A percentile compares a stretch with the other conserved stretches of the same genome.
Conservation (phyloP, 2,113 vertebrate genomes). For the Tinamus guttatus region DNA sequence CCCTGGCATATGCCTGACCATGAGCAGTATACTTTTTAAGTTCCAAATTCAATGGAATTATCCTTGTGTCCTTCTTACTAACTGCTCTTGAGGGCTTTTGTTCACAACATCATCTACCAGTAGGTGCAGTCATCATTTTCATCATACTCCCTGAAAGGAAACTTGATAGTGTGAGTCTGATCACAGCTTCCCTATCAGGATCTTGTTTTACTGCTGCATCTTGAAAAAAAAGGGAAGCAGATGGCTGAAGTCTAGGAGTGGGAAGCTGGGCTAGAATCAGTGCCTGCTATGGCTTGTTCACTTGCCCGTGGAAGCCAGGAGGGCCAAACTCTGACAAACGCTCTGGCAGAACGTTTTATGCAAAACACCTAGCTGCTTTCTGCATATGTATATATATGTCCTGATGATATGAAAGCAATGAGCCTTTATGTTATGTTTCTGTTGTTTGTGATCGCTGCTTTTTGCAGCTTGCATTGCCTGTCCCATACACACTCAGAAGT, state of each 20-base stretch:
- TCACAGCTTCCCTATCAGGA: constrained; percentile 19
- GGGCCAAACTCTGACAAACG: constrained; percentile 12
- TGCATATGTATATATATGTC: neutral
- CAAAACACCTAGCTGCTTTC: neutral
- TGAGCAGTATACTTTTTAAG: neutral
- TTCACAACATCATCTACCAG: neutral
- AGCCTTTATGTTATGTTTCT: neutral
- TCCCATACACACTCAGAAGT: neutral
- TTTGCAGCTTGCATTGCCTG: neutral
- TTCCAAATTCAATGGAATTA: constrained; percentile 9
- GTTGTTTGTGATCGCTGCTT: neutral
- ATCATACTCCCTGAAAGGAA: constrained; percentile 1
- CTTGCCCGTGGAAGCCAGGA: constrained; percentile 39
- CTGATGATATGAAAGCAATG: constrained; percentile 24
- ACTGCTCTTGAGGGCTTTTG: neutral
- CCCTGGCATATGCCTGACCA: neutral
- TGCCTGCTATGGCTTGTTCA: constrained; percentile 51
- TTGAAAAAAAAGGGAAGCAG: constrained; percentile 23
- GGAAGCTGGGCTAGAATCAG: constrained; percentile 46
- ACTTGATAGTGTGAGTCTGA: neutral
- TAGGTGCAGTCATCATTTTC: constrained; percentile 19
- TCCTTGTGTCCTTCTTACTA: neutral
- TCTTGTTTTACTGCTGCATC: constrained; percentile 4
- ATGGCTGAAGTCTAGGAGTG: constrained; percentile 46
- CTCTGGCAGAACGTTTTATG: constrained; percentile 11